Conservation (phyloP, 1,140 invertebrate genomes). For the Oncopodura yosiiana region DNA sequence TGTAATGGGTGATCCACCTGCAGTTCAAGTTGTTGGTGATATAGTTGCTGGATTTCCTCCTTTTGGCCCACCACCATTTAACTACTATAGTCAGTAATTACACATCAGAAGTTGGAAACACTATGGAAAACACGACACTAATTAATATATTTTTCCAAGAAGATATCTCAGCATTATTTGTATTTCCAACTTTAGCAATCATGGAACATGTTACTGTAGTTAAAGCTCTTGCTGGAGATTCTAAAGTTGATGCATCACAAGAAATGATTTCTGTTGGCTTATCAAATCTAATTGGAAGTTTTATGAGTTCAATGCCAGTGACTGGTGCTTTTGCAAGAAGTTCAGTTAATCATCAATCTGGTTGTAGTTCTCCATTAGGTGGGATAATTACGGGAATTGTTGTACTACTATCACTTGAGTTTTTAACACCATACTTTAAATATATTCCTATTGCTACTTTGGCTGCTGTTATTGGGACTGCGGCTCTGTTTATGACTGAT, state of each 20-base stretch:
- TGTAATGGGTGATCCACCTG: slow-evolving; percentile 4
- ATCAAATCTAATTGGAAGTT: slow-evolving; percentile 79
- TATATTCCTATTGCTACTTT: slow-evolving; percentile 76
- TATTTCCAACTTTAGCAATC: slow-evolving; percentile 55
- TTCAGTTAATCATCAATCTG: slow-evolving; percentile 86
- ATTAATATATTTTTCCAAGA: no score
- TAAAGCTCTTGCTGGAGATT: slow-evolving; percentile 54
- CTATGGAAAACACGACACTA: no score
- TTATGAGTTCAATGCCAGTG: slow-evolving; percentile 80
- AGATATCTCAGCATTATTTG: no score
- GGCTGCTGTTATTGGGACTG: slow-evolving; percentile 48
- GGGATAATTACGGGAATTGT: slow-evolving; percentile 49
- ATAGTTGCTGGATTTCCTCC: slow-evolving; percentile 55
- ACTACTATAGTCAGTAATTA: no score
- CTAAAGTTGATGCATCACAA: slow-evolving; percentile 6
- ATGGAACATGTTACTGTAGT: slow-evolving; percentile 69
- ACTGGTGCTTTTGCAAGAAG: slow-evolving; percentile 83
- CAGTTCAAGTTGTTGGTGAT: slow-evolving; percentile 38
- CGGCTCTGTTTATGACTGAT: slow-evolving; percentile 38
- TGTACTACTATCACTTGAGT: slow-evolving; percentile 62
- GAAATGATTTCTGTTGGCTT: slow-evolving; percentile 46
- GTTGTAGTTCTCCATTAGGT: slow-evolving; percentile 76
- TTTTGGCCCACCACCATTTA: slow-evolving; percentile 43
- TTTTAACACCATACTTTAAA: slow-evolving; percentile 74
- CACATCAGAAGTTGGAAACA: no score